Conservation (phyloP, 2,113 vertebrate genomes). For the Dascyllus trimaculatus region DNA sequence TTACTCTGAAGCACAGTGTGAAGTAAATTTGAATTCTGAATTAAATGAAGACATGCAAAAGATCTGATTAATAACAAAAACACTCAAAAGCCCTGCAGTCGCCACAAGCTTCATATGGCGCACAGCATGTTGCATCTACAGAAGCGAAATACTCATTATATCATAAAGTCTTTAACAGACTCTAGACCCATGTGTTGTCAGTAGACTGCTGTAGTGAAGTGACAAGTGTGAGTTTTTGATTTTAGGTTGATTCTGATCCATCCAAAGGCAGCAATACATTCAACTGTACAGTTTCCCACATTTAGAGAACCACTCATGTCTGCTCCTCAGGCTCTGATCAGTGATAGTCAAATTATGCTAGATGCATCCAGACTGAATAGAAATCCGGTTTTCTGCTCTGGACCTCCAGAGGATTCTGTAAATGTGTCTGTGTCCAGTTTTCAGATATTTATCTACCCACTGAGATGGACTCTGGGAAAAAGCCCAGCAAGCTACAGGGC, state of each 20-base stretch:
- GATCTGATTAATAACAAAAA: background rate
- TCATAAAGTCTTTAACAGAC: too few relatives aligned
- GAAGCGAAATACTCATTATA: background rate
- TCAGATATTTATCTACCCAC: slow-evolving; percentile 16
- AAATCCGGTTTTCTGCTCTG: background rate
- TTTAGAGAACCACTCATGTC: background rate
- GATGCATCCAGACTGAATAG: background rate
- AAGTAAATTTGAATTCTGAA: background rate
- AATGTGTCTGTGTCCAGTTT: background rate
- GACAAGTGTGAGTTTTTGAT: too few relatives aligned
- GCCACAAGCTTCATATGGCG: background rate
- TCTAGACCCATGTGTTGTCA: too few relatives aligned
- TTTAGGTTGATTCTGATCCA: too few relatives aligned
- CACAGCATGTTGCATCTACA: background rate
- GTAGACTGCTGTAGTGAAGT: too few relatives aligned
- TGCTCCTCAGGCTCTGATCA: background rate
- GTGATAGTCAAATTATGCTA: background rate
- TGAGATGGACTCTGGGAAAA: slow-evolving; percentile 20
- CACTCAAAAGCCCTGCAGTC: background rate
- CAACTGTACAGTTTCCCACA: background rate
- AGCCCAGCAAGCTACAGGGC: slow-evolving; percentile 18
- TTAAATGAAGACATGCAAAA: background rate
- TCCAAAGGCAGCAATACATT: background rate
- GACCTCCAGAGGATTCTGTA: background rate
- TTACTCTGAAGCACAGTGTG: background rate